Conservation (phyloP, 2,888 invertebrate genomes). For the Alviniconcha strummeri region DNA sequence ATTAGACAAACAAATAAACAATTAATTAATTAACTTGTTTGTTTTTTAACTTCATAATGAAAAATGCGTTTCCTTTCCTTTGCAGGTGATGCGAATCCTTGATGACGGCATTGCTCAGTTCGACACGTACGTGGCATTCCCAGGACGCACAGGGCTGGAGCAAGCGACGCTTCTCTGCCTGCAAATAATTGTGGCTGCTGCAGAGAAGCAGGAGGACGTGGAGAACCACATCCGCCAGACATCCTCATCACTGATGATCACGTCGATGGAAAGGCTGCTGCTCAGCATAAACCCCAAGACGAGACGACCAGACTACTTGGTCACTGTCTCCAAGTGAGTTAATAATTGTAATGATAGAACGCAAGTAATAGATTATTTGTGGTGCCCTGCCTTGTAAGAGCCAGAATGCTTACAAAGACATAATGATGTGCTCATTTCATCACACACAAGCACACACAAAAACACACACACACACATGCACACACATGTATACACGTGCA, state of each 20-base stretch:
- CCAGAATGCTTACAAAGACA: too few species aligned
- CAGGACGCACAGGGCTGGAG: slow-evolving; percentile 79
- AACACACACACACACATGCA: too few species aligned
- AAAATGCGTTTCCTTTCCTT: background rate
- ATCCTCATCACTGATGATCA: slow-evolving; percentile 78
- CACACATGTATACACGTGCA: too few species aligned
- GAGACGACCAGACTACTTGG: slow-evolving; percentile 85
- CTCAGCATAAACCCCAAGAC: slow-evolving; percentile 85
- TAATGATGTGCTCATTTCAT: too few species aligned
- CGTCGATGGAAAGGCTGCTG: slow-evolving; percentile 87
- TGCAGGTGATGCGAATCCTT: slow-evolving; percentile 70
- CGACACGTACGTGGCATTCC: slow-evolving; percentile 83
- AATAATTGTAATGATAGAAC: too few species aligned
- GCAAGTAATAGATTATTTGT: too few species aligned
- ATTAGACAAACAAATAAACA: too few species aligned
- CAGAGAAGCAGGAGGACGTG: slow-evolving; percentile 84
- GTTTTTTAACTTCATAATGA: too few species aligned
- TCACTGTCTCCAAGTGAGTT: slow-evolving; percentile 82
- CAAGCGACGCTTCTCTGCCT: slow-evolving; percentile 83
- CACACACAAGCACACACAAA: too few species aligned
- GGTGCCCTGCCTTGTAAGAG: too few species aligned
- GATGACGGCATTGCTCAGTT: slow-evolving; percentile 85
- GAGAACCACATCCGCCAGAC: slow-evolving; percentile 79
- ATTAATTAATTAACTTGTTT: too few species aligned
- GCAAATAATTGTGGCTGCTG: slow-evolving; percentile 83